phyloP scores from a whole-genome alignment of 2,888 invertebrate genomes.

The Pristionchus exspectatus region DNA sequence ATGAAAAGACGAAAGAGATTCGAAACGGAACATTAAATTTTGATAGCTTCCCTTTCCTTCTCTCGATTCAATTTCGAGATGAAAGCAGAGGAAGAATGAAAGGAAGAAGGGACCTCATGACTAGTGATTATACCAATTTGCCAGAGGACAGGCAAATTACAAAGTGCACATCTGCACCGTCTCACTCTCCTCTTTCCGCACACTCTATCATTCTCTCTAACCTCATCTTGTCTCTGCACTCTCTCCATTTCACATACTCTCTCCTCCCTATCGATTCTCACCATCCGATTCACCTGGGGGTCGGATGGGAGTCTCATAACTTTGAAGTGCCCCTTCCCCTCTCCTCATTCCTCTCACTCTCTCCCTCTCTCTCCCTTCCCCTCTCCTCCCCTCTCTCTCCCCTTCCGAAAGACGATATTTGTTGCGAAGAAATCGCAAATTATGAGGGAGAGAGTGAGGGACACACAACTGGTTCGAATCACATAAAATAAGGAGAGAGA shows the following conservation, averaged over 20 bases:
- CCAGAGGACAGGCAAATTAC: background rate
- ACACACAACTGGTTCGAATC: conserved; percentile 55
- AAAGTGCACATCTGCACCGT: conserved; percentile 17
- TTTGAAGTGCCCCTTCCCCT: conserved; percentile 48
- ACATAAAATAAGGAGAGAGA: conserved; percentile 50
- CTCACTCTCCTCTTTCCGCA: background rate
- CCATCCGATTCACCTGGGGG: conserved; percentile 28
- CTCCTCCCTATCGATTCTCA: conserved; percentile 4
- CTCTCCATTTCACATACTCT: background rate
- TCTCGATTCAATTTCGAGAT: conserved; percentile 27
- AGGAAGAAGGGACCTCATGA: background rate
- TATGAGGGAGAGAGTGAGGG: conserved; percentile 48
- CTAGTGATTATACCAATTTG: background rate
- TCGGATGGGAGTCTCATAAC: conserved; percentile 38
- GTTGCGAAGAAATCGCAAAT: conserved; percentile 56
- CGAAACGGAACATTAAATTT: conserved; percentile 40
- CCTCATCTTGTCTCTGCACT: background rate
- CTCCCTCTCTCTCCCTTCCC: background rate
- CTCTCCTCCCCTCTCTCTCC: background rate
- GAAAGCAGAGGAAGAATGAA: background rate
- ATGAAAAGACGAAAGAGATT: background rate
- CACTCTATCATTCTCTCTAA: conserved; percentile 42
- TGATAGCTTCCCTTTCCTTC: conserved; percentile 2
- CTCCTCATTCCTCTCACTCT: background rate
- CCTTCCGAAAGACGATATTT: conserved; percentile 47